Base-by-base conservation (phyloP, 1,140 invertebrate genomes). In the Listronotus bonariensis region DNA sequence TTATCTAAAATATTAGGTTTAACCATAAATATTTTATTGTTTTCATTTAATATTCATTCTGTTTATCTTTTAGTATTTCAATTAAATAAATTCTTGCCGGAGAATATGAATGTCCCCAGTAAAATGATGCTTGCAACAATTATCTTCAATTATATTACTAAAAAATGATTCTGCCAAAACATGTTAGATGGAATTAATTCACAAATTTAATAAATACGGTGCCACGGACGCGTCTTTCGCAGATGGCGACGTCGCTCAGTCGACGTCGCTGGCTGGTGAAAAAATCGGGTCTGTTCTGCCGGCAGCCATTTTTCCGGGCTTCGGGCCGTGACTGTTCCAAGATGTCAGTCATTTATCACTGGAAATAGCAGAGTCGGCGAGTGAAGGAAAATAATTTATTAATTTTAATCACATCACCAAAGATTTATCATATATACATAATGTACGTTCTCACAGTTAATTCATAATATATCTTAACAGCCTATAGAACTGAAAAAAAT, bases 281-380 rank as follows among this genome's bases (percentile, higher is more conserved):
- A 63, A 54, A 63, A 63, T 63, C 51, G 60, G 31, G 60, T 12
- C 26, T 42, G 45, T 31, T 48, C 15, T 32, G 43, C 60, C 51
- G 14, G 49, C 40, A 32, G 60, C 60, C 40, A 63, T 63, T 54
- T 63, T 63, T 60, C 57, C 57, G 56, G 56, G 36, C 46, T 41
- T 46, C 34, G n/a, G 58, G 58, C 60, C 60, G 60, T 63, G 52
- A 63, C 60, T 63, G 59, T 61, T 63, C 51, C 52, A 54, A 63
- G 18, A 54, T 63, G 60, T 63, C 51, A 63, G 18, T 63, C 60
- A 45, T 63, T 63, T 63, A 63, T 63, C 60, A 63, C 20, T 17
- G n/a, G 7, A 42, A 41, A 55, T 10, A 40, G 32, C 51, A 53
- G 12, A 38, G 51, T 38, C 51, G 51, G 36, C 6, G 17, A 18